Percentiles rank a stretch among this genome's conserved stretches.
Conservation (phyloP, 2,888 invertebrate genomes). For the Zhengitettix transpicula region DNA sequence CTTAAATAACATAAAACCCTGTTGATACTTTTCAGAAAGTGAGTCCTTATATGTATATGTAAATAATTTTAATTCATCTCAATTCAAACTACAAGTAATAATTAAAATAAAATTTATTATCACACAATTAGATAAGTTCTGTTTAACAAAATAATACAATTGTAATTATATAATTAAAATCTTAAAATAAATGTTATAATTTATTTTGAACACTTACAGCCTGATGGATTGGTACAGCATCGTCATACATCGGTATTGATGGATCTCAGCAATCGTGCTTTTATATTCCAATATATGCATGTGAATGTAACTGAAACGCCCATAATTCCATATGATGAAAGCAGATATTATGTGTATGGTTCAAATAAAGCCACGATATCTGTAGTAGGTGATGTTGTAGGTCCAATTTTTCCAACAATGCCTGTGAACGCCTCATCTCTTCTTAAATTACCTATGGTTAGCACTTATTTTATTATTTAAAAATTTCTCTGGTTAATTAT, state of each 20-base stretch:
- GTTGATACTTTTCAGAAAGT: too few relatives aligned
- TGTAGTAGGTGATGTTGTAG: conserved; percentile 80
- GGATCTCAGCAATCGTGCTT: conserved; percentile 82
- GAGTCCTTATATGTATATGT: too few relatives aligned
- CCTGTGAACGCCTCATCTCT: conserved; percentile 75
- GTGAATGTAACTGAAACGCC: conserved; percentile 90
- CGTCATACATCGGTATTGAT: conserved; percentile 83
- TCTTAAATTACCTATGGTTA: conserved; percentile 59
- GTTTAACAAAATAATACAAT: neutral
- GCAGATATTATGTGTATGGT: conserved; percentile 85
- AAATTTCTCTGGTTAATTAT: neutral
- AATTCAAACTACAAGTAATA: too few relatives aligned
- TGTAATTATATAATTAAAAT: neutral
- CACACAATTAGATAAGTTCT: neutral
- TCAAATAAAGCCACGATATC: conserved; percentile 75
- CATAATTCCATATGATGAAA: conserved; percentile 76
- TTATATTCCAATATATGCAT: conserved; percentile 88
- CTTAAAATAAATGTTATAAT: neutral
- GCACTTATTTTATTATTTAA: neutral
- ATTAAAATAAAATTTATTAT: too few relatives aligned
- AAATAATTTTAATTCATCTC: too few relatives aligned
- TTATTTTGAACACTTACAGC: conserved; percentile 24
- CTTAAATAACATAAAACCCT: neutral
- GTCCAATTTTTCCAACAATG: conserved; percentile 84
- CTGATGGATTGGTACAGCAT: conserved; percentile 83